Evolutionary conservation across 2,113 vertebrate species (phyloP).

Genomic region (Galbula dea): DNA sequence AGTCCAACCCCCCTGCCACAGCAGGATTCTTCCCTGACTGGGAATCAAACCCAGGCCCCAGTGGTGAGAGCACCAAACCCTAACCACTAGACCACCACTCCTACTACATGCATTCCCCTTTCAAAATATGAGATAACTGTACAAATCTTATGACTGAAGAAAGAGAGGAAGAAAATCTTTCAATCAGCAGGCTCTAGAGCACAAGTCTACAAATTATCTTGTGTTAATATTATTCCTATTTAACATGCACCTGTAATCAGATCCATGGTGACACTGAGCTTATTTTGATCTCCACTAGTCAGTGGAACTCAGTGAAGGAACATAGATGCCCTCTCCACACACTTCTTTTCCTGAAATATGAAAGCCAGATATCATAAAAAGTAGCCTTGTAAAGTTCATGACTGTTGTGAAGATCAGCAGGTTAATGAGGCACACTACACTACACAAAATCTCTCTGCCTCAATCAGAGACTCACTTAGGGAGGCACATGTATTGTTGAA

Average conservation of each 20-base stretch:
- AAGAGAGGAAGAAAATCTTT: background rate
- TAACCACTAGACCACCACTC: too few relatives aligned
- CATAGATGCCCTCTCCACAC: accelerated
- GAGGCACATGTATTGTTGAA: accelerated
- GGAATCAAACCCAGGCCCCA: too few relatives aligned
- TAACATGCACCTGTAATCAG: background rate
- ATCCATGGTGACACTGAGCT: background rate
- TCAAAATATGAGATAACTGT: background rate
- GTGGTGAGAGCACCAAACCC: too few relatives aligned
- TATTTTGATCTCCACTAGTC: background rate
- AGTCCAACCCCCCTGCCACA: too few relatives aligned
- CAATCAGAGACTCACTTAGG: background rate
- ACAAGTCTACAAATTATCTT: background rate
- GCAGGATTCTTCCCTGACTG: too few relatives aligned
- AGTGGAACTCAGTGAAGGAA: background rate
- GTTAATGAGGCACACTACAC: background rate
- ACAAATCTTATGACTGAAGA: background rate
- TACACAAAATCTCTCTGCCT: background rate
- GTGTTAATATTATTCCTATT: background rate
- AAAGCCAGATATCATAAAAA: background rate
- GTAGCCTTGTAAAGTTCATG: background rate
- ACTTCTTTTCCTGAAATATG: background rate
- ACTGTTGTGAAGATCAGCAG: background rate
- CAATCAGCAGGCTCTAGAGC: background rate
- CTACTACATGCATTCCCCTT: background rate